A percentile compares a stretch with the other conserved stretches of the same genome.
Evolutionary conservation across 2,888 invertebrate genomes (phyloP).

Genomic region (Pandemis cinnamomeana): DNA sequence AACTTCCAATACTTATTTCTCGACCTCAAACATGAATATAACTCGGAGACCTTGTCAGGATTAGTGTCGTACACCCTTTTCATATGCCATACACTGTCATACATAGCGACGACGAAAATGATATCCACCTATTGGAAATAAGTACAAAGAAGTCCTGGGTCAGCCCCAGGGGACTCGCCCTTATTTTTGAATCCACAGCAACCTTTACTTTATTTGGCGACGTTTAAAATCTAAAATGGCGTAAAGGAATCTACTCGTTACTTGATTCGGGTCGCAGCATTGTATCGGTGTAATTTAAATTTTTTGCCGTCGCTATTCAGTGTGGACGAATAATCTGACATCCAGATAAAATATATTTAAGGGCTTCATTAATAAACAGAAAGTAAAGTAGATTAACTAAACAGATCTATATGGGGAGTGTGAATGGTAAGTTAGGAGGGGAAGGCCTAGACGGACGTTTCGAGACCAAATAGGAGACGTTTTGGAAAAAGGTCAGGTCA

Average conservation of each 20-base stretch:
- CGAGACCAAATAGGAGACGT: no score
- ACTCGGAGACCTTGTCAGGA: slow-evolving; percentile 38
- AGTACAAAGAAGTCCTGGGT: slow-evolving; percentile 40
- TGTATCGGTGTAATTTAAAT: slow-evolving; percentile 38
- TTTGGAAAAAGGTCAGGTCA: no score
- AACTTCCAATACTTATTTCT: not conserved
- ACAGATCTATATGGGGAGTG: no score
- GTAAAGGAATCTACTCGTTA: slow-evolving; percentile 10
- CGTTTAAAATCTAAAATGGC: not conserved
- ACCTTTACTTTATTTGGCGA: not conserved
- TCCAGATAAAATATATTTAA: no score
- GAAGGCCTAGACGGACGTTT: no score
- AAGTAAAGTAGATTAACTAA: no score
- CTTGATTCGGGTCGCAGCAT: slow-evolving; percentile 15
- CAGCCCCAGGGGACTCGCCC: slow-evolving; percentile 27
- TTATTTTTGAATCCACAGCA: not conserved
- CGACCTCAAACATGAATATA: slow-evolving; percentile 11
- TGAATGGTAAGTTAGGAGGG: no score
- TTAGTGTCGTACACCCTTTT: slow-evolving; percentile 43
- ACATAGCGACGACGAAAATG: slow-evolving; percentile 38
- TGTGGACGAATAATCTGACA: not conserved
- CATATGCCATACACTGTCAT: slow-evolving; percentile 39
- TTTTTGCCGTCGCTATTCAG: slow-evolving; percentile 18
- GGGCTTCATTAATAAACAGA: no score
- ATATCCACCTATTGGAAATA: slow-evolving; percentile 43